Evolutionary conservation across 2,888 invertebrate species (phyloP), one percentile per base, ranked within the genome.

Genomic region (Tipula lateralis): DNA sequence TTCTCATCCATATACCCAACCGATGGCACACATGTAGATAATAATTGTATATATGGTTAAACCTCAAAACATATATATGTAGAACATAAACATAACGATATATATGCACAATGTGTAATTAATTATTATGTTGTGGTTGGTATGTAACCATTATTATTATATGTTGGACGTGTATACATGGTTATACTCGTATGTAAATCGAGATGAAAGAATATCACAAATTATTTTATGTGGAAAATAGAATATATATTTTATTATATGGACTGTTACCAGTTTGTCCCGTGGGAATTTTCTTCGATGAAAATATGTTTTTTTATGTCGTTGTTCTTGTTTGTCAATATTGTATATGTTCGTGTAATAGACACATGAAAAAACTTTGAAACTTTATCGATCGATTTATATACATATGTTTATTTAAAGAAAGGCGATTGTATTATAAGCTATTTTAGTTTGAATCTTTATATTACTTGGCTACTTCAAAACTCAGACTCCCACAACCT

Each of bases 211-310:
- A 24, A 66, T 24, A 66, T 66, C 66, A 24, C 7, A 24, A 24
- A 66, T 44, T 66, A 66, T 66, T 66, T 66, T 66, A 66, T 66
- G 24, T 66, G 66, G 66, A 66, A 24, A 66, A 66, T 66, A 66
- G 19, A 66, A 24, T 24, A 19, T 9, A 24, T 66, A 24, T 66
- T 24, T 66, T 44, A 44, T 44, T 16, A 6, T 44, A 44, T 44
- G 44, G 44, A 16, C 44, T 66, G 24, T 24, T 66, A 66, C 24
- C 7, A 24, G n/a, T 66, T 9, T 19, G 66, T 12, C 66, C 66
- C 66, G 66, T 66, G 66, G 66, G 66, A 66, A 66, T 66, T 66
- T 66, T 24, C 66, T 66, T 66, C 24, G 12, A 66, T 12, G 24
- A 9, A 24, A 24, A 66, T 24, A 66, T 66, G 12, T 24, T 66